Conservation (phyloP, 2,797 vertebrate genomes). For the Leptodactylus fallax region DNA sequence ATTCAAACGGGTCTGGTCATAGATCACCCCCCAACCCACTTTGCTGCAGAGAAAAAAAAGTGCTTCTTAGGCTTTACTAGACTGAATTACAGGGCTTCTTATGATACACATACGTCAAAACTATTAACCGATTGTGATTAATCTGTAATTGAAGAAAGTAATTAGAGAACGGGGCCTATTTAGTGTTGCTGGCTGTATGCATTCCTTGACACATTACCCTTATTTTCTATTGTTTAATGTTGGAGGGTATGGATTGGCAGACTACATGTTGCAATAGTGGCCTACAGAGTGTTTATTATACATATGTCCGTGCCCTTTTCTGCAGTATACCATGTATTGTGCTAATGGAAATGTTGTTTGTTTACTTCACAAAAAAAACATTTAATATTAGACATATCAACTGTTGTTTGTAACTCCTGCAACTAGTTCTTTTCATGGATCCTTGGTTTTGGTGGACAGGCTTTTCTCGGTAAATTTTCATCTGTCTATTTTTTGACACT, state of each 20-base stretch:
- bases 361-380: neutral
- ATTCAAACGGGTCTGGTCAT: too few species aligned
- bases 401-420: neutral
- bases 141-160: too few species aligned
- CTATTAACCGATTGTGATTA: too few species aligned
- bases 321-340: neutral
- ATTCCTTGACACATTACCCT: too few species aligned
- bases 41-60: too few species aligned
- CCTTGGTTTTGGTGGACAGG: conserved; percentile 4
- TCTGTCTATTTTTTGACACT: conserved; percentile 17
- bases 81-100: too few species aligned
- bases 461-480: neutral
- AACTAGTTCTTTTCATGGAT: conserved; percentile 1
- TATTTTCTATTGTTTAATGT: neutral
- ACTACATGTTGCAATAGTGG: too few species aligned
- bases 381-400: neutral
- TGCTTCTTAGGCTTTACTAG: too few species aligned
- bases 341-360: neutral
- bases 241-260: neutral
- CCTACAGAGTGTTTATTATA: neutral
- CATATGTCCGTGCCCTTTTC: neutral
- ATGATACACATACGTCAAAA: too few species aligned
- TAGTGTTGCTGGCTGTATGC: too few species aligned
- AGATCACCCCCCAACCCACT: too few species aligned
- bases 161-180: too few species aligned